A percentile compares a stretch with the other conserved stretches of the same genome.
Evolutionary conservation across 2,113 vertebrate species (phyloP).

Genomic region (Caranx ignobilis): DNA sequence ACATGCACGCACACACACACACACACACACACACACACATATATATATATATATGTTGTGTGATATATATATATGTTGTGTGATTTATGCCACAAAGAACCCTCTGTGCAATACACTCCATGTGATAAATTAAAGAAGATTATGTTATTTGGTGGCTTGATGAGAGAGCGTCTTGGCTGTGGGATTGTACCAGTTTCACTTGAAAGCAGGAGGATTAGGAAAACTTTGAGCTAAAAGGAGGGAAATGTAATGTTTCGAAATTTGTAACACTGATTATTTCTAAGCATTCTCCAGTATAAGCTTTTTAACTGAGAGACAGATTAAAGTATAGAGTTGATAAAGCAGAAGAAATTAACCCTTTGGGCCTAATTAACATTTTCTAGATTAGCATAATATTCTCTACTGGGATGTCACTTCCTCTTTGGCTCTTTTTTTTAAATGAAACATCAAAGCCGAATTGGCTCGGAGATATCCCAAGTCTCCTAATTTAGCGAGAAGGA

Average conservation of each 20-base stretch:
- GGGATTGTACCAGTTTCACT: conserved; percentile 71
- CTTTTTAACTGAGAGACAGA: conserved; percentile 67
- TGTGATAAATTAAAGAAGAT: conserved; percentile 54
- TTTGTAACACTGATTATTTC: conserved; percentile 68
- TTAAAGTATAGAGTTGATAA: conserved; percentile 73
- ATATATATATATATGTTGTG: too few species aligned
- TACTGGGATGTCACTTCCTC: conserved; percentile 70
- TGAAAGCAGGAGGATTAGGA: conserved; percentile 76
- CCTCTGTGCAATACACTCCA: conserved; percentile 7
- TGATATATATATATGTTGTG: background rate
- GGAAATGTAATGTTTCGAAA: conserved; percentile 59
- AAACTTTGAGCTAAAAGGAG: conserved; percentile 71
- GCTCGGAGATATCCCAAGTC: conserved; percentile 69
- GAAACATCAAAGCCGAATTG: conserved; percentile 80
- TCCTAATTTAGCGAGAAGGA: conserved; percentile 72
- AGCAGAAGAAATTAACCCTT: conserved; percentile 80
- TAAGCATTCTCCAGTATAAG: conserved; percentile 51
- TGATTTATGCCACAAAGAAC: conserved; percentile 11
- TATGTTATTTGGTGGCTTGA: conserved; percentile 41
- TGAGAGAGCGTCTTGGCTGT: conserved; percentile 49
- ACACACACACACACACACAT: too few species aligned
- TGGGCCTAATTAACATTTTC: conserved; percentile 82
- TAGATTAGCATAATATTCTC: conserved; percentile 82
- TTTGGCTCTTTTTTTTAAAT: conserved; percentile 61
- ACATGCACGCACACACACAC: too few species aligned